Evolutionary conservation across 2,797 vertebrate species (phyloP).

Genomic region (Gymnothorax reevesii): DNA sequence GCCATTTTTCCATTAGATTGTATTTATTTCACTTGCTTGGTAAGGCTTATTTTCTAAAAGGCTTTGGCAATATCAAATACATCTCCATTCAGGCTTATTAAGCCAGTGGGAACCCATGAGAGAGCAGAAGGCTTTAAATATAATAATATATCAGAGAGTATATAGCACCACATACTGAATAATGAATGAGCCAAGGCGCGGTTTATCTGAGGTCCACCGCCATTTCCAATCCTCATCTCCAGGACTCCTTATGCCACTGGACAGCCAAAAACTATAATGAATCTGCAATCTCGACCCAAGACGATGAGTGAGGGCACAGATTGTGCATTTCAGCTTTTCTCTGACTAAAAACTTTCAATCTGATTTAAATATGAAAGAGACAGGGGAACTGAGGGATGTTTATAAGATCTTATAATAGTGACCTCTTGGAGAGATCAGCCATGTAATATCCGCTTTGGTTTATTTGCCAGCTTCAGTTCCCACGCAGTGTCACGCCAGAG

Average conservation of each 20-base stretch:
- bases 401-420: not conserved
- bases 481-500: not conserved
- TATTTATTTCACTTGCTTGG: not conserved
- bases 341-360: not conserved
- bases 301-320: not conserved
- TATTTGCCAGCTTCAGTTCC: not conserved
- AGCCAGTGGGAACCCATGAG: not conserved
- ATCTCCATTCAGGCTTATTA: not conserved
- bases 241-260: not conserved
- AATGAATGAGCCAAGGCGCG: no score
- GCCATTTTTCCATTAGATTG: not conserved
- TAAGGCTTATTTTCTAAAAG: not conserved
- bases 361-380: not conserved
- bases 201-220: not conserved
- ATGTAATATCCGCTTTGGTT: not conserved
- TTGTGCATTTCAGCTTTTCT: not conserved
- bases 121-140: not conserved
- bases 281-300: not conserved
- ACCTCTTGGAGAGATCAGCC: not conserved
- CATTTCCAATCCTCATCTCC: not conserved
- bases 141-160: not conserved
- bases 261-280: not conserved
- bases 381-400: not conserved
- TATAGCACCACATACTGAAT: not conserved
- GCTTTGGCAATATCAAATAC: not conserved